These are phyloP conservation scores for Meandrusa payeni DNA, from an alignment of 2,888 invertebrate genomes.

Conservation along the genomic window DNA sequence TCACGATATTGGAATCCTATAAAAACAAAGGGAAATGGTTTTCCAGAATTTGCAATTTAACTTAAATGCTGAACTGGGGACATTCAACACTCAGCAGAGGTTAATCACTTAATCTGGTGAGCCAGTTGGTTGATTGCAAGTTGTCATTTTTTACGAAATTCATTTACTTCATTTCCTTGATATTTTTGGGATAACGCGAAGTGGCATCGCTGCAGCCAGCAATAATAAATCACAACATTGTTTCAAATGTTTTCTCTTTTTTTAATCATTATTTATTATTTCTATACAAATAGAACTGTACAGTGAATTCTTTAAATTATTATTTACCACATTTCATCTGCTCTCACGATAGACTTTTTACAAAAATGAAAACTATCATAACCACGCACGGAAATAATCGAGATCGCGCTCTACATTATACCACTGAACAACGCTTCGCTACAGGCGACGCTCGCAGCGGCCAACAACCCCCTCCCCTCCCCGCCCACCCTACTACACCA, in stretches of 20 bases:
- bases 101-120: too few species aligned
- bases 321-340: constrained; percentile 76
- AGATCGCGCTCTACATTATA: constrained; percentile 53
- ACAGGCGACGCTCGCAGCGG: constrained; percentile 33
- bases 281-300: constrained; percentile 83
- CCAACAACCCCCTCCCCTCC: constrained; percentile 2
- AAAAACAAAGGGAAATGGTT: too few species aligned
- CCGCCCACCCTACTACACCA: too few species aligned
- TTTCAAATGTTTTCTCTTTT: constrained; percentile 52
- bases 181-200: too few species aligned
- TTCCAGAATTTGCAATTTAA: too few species aligned
- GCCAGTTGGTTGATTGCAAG: too few species aligned
- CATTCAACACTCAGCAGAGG: too few species aligned
- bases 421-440: constrained; percentile 27
- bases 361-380: constrained; percentile 82
- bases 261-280: constrained; percentile 81
- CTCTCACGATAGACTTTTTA: constrained; percentile 80
- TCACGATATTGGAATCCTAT: too few species aligned
- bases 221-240: constrained; percentile 76
- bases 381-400: constrained; percentile 69
- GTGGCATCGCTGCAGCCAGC: too few species aligned
- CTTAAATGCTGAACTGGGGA: too few species aligned
- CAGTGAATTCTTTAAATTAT: constrained; percentile 80
- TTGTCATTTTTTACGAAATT: too few species aligned
- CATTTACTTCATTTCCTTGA: too few species aligned